Evolutionary conservation across 2,888 invertebrate species (phyloP), one percentile per base, ranked within the genome.

Genomic region (Drosophila paranaensis): DNA sequence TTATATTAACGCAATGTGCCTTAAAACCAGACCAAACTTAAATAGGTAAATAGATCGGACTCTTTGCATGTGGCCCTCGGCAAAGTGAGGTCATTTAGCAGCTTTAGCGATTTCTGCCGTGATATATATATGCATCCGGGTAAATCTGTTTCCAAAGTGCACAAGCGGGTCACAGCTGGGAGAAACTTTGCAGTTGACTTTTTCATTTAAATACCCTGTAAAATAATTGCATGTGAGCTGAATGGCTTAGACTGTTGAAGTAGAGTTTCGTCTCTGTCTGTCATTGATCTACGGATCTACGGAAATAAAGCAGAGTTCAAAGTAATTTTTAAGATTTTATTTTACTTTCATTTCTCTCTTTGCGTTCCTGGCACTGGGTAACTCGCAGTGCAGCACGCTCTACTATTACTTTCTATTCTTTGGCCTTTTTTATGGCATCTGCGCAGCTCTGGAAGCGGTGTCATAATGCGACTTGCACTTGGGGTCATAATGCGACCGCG

Each of bases 381-480:
- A 11, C 20, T 30, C 5, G 3, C 6, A 8, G 69, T 55, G 30
- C 30, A 20, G 14, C 39, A 35, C 1, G 6, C 33, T 6, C 4
- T 42, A 14, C 11, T n/a, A 13, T 11, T 3, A 6, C 10, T 33
- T 27, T 9, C 60, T 14, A 20, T 45, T 62, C 43, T 76, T 64
- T 70, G 64, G 25, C 30, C 42, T 11, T 27, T 54, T 56, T 56
- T 43, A 27, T 46, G 16, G 57, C 20, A 70, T 50, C 39, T 25
- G 39, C 57, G 77, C 43, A 48, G 53, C 54, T 42, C 40, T 45
- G 60, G 64, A 56, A 54, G 61, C 63, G 42, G 40, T 71, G 90
- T 85, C 86, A 89, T 88, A 89, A 88, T 89, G 83, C 86, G 87
- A 74, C 86, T 85, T 73, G 69, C 58, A 61, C 82, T 67, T 66